Evolutionary conservation across 2,797 vertebrate species (phyloP), one percentile per base, ranked within the genome.

Genomic region (Odontamblyopus rebecca): DNA sequence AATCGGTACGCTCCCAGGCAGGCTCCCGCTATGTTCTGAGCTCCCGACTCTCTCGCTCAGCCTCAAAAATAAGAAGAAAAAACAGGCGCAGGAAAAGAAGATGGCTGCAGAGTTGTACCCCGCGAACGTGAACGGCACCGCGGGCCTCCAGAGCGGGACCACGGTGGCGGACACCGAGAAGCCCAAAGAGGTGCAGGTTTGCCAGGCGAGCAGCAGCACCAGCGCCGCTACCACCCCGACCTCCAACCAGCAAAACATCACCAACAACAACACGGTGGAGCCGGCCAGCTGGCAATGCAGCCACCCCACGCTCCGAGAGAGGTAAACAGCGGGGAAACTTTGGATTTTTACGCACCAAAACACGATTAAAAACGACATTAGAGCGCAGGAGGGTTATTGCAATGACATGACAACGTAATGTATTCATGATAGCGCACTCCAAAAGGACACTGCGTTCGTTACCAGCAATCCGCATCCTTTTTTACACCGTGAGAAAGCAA

Each of bases 91-190:
- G 66, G 5, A 82, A 71, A 93, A 92, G 93, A 97, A 96, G 95
- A 98, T 98, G 96, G 96, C 96, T 90, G 96, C 96, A 91, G 97
- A 98, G 93, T 85, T 97, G 76, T 96, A 93, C 89, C 92, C 96
- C 80, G 87, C 92, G 81, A 79, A 83, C 60, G 69, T 79, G 73
- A 92, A 93, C 90, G 94, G 18, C 62, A 16, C 92, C 90, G 93
- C 90, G 75, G 93, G 91, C 81, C 89, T 95, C 68, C 91, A 93
- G 73, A 94, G 53, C 83, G 83, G 92, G 84, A 89, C 92, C 57
- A 87, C 93, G 85, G 89, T 92, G 9, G 88, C 92, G 80, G 92
- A 94, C 89, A 73, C 91, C 73, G 94, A 92, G 85, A 95, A 95
- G 92, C 91, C 90, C 70, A 94, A 91, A 89, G 91, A 93, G 86